Conservation (phyloP, 2,113 vertebrate genomes). For the Pseudonaja textilis region DNA sequence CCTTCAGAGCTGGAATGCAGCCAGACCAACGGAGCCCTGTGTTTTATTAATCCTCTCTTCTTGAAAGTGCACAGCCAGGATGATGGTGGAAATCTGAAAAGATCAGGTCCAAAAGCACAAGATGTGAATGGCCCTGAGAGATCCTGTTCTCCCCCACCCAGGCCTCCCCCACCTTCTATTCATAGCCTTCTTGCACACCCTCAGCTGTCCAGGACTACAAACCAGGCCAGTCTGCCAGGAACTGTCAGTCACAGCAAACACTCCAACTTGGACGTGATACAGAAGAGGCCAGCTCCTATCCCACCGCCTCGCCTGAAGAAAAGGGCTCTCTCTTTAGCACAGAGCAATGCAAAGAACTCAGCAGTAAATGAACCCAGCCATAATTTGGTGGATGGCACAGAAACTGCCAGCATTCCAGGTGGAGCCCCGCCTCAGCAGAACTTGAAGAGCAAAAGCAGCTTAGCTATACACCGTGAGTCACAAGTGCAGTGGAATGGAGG, state of each 20-base stretch:
- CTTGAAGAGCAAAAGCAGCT: conserved; percentile 48
- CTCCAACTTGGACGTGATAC: conserved; percentile 64
- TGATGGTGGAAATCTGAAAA: conserved; percentile 64
- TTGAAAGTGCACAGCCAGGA: conserved; percentile 85
- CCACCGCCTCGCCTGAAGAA: conserved; percentile 79
- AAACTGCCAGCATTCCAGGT: conserved; percentile 68
- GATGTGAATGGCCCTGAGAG: conserved; percentile 68
- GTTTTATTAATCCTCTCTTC: conserved; percentile 92
- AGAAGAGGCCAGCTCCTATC: conserved; percentile 69
- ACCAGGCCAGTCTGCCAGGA: conserved; percentile 77
- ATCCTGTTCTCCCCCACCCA: conserved; percentile 74
- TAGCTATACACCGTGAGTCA: conserved; percentile 59
- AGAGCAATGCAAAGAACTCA: conserved; percentile 46
- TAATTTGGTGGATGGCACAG: conserved; percentile 46
- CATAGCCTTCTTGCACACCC: conserved; percentile 71
- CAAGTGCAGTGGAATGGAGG: conserved; percentile 65
- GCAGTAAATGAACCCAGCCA: not conserved
- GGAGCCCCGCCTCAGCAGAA: conserved; percentile 58
- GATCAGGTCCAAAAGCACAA: conserved; percentile 57
- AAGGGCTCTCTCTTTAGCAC: conserved; percentile 70
- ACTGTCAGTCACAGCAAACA: conserved; percentile 68
- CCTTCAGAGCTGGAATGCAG: conserved; percentile 77
- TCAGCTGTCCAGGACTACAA: conserved; percentile 69
- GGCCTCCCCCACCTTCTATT: conserved; percentile 79
- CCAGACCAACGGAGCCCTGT: conserved; percentile 83